These are phyloP conservation scores for Xanthorhoe spadicearia DNA, from an alignment of 2,888 invertebrate species.

Conservation along the genomic window DNA sequence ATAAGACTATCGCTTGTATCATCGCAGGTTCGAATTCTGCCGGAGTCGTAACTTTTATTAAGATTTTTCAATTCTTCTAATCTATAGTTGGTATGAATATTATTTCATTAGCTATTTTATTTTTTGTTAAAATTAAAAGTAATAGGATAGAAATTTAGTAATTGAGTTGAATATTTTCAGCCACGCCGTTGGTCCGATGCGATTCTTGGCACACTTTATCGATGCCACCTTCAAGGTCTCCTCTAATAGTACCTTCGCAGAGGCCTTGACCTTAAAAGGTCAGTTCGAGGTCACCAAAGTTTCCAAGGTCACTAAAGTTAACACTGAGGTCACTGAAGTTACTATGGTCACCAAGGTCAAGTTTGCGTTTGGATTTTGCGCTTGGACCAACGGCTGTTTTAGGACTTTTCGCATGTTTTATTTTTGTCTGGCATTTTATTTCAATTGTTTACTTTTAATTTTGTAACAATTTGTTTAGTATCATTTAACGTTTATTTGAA, in stretches of 20 bases:
- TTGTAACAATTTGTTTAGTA: conserved; percentile 21
- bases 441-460: conserved; percentile 17
- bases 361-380: conserved; percentile 57
- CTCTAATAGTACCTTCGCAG: conserved; percentile 71
- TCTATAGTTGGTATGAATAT: not conserved
- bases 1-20: too few relatives aligned
- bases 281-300: conserved; percentile 56
- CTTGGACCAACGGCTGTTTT: conserved; percentile 80
- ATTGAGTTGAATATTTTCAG: conserved; percentile 62
- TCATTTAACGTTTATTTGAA: conserved; percentile 19
- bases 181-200: conserved; percentile 83
- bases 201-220: conserved; percentile 83
- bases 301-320: conserved; percentile 51
- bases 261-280: conserved; percentile 62
- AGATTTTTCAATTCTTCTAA: too few relatives aligned
- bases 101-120: conserved; percentile 1
- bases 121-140: conserved; percentile 6
- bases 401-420: conserved; percentile 49
- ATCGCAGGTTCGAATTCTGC: too few relatives aligned
- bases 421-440: conserved; percentile 35
- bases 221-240: conserved; percentile 81
- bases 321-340: conserved; percentile 51
- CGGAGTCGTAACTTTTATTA: too few relatives aligned
- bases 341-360: conserved; percentile 47
- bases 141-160: conserved; percentile 28